Percentiles rank a stretch among this genome's conserved stretches.
phyloP scores from a whole-genome alignment of 2,113 vertebrate species.

The Chaetodon trifascialis region DNA sequence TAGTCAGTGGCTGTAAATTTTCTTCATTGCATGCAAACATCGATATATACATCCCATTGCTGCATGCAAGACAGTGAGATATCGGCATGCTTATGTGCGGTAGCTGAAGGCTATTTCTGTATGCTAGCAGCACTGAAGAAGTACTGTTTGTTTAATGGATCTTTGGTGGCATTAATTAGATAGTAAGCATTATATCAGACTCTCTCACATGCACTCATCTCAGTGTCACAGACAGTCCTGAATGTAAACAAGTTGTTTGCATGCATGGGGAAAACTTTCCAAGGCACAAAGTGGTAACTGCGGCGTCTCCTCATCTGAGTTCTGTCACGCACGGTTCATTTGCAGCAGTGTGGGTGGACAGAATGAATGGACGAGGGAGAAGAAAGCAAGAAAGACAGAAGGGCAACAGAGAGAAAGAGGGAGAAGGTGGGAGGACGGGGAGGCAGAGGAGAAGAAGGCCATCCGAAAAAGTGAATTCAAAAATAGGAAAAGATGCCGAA shows the following conservation, averaged over 20 bases:
- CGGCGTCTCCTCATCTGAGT: conserved; percentile 6
- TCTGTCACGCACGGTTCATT: conserved; percentile 17
- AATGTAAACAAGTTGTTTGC: conserved; percentile 3
- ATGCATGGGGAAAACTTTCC: not conserved
- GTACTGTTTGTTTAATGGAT: conserved; percentile 47
- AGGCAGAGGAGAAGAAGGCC: not conserved
- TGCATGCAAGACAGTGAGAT: not conserved
- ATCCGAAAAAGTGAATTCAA: conserved; percentile 11
- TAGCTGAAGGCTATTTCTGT: conserved; percentile 29
- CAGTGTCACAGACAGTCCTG: not conserved
- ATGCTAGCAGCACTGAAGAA: conserved; percentile 20
- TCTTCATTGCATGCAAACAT: not conserved
- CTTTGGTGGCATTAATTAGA: conserved; percentile 46
- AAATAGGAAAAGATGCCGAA: conserved; percentile 30
- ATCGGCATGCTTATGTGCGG: not conserved
- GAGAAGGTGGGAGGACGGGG: not conserved
- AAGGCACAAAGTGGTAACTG: not conserved
- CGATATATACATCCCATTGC: not conserved
- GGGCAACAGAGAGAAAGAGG: not conserved
- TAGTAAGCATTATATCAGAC: conserved; percentile 11
- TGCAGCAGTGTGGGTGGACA: not conserved
- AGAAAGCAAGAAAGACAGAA: not conserved
- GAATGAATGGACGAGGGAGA: conserved; percentile 8
- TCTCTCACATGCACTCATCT: not conserved
- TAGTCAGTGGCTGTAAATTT: not conserved